These are phyloP conservation scores for Azorinus chamasolen DNA, from an alignment of 2,888 invertebrate genomes.

Conservation along the genomic window DNA sequence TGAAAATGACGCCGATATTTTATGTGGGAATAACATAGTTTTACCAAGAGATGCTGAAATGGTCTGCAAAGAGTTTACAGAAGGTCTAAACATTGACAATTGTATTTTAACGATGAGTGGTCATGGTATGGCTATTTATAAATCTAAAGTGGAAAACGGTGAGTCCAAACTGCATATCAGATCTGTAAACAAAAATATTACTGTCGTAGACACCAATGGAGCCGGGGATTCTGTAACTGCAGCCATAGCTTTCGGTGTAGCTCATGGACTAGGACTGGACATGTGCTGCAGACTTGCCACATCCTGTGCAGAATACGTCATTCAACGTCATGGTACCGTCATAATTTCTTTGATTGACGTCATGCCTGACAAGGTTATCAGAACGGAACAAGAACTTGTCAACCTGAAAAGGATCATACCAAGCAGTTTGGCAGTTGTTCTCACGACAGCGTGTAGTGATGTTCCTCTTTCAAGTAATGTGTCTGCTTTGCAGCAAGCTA, in stretches of 20 bases:
- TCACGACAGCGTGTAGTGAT: not conserved
- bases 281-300: constrained; percentile 18
- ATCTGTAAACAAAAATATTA: not conserved
- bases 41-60: not conserved
- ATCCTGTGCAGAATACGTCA: constrained; percentile 25
- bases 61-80: constrained; percentile 16
- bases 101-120: constrained; percentile 24
- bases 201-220: constrained; percentile 19
- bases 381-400: not conserved
- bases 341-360: constrained; percentile 18
- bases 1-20: constrained; percentile 17
- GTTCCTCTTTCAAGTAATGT: not conserved
- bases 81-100: not conserved
- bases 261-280: not conserved
- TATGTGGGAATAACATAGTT: not conserved
- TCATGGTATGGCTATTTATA: constrained; percentile 22
- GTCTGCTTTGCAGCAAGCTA: not conserved
- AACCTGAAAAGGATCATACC: constrained; percentile 1
- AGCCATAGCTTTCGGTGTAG: constrained; percentile 31
- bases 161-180: not conserved
- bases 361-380: not conserved
- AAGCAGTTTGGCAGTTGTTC: not conserved
- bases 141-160: not conserved
- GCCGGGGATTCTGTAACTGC: constrained; percentile 31
- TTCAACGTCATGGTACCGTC: constrained; percentile 13